phyloP scores from a whole-genome alignment of 2,113 vertebrate species.

The Anthoscopus minutus region DNA sequence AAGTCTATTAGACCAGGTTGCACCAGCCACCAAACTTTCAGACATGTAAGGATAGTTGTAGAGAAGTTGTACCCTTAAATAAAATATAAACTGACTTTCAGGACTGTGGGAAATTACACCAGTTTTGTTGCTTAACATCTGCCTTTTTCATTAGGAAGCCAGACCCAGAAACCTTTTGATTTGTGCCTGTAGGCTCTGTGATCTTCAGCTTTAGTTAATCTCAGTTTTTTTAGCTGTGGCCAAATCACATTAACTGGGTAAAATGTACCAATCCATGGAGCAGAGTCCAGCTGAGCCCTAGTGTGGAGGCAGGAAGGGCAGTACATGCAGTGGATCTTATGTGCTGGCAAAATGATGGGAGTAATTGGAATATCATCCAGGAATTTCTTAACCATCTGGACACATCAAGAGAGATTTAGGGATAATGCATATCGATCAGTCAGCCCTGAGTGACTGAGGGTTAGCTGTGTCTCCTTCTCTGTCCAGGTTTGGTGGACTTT shows the following conservation, averaged over 20 bases:
- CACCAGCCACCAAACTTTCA: neutral
- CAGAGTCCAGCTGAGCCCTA: neutral
- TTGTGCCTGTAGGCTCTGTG: neutral
- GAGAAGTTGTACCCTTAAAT: neutral
- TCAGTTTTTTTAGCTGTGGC: neutral
- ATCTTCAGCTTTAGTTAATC: neutral
- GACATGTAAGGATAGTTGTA: neutral
- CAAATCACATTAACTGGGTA: neutral
- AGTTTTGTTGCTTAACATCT: neutral
- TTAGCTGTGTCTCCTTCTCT: neutral
- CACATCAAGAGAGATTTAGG: neutral
- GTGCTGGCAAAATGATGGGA: neutral
- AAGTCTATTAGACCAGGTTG: neutral
- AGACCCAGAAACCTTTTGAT: neutral
- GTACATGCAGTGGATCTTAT: accelerated
- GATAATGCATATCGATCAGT: neutral
- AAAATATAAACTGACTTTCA: neutral
- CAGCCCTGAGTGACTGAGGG: accelerated
- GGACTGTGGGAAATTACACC: neutral
- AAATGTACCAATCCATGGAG: neutral
- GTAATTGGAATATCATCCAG: neutral
- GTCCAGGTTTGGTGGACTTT: neutral
- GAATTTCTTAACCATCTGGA: neutral
- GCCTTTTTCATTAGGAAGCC: neutral
- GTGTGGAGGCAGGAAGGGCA: neutral